Percentiles rank a stretch among this genome's conserved stretches.
These are phyloP conservation scores for Gisinianus flammeolus DNA, from an alignment of 2,888 invertebrate genomes.

Conservation along the genomic window DNA sequence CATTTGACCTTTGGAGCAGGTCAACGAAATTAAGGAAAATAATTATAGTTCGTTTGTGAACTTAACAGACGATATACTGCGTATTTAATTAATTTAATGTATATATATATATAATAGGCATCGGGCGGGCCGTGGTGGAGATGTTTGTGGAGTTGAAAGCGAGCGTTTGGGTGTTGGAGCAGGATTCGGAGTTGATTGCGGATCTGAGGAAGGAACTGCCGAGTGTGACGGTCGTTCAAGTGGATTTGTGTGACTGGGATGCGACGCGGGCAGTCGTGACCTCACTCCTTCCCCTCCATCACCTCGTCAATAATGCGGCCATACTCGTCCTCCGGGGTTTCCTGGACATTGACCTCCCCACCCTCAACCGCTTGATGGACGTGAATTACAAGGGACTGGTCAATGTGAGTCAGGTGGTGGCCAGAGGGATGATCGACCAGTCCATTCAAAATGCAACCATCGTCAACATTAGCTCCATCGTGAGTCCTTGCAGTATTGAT, in stretches of 20 bases:
- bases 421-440: too few relatives aligned
- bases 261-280: background rate
- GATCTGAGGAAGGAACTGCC: background rate
- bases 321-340: background rate
- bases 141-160: background rate
- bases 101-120: background rate
- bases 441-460: too few relatives aligned
- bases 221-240: background rate
- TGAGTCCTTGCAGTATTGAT: too few relatives aligned
- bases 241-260: slow-evolving; percentile 12
- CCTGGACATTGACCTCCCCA: slow-evolving; percentile 9
- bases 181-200: background rate
- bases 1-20: too few relatives aligned
- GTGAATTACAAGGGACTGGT: too few relatives aligned
- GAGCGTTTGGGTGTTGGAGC: background rate
- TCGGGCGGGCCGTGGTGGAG: background rate
- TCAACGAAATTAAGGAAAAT: too few relatives aligned
- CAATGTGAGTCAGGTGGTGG: too few relatives aligned
- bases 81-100: too few relatives aligned
- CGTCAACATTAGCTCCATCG: too few relatives aligned
- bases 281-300: slow-evolving; percentile 1
- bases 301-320: slow-evolving; percentile 17
- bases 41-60: too few relatives aligned
- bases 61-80: too few relatives aligned
- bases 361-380: too few relatives aligned